phyloP scores from a whole-genome alignment of 2,888 invertebrate species.

The Nymphalis c-album region DNA sequence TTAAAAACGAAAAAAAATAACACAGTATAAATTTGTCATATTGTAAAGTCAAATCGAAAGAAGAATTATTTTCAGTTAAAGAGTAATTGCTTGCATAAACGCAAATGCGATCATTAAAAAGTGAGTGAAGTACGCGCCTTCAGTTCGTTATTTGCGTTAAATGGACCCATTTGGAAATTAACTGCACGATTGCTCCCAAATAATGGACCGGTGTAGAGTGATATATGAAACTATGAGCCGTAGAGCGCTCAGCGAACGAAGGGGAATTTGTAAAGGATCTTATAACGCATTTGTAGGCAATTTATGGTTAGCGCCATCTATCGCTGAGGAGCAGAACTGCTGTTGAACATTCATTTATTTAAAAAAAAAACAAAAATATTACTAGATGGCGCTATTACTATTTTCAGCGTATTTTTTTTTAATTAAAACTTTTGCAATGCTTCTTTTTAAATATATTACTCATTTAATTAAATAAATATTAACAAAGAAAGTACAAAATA shows the following conservation, averaged over 20 bases:
- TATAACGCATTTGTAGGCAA: neutral
- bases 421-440: neutral
- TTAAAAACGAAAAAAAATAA: neutral
- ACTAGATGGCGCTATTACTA: conserved; percentile 51
- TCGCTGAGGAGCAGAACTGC: conserved; percentile 43
- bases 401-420: neutral
- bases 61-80: conserved; percentile 45
- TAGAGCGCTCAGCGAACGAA: conserved; percentile 46
- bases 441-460: no score
- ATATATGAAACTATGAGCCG: conserved; percentile 48
- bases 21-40: neutral
- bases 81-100: conserved; percentile 51
- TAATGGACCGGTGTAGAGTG: conserved; percentile 61
- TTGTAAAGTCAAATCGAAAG: conserved; percentile 19
- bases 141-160: conserved; percentile 71
- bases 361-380: neutral
- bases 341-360: no score
- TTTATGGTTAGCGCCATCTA: conserved; percentile 54
- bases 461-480: no score
- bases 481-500: no score
- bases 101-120: conserved; percentile 56
- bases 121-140: conserved; percentile 52
- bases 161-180: conserved; percentile 75
- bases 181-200: conserved; percentile 74
- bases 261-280: conserved; percentile 37